Evolutionary conservation across 2,797 vertebrate species (phyloP).

Genomic region (Lerista edwardsae): DNA sequence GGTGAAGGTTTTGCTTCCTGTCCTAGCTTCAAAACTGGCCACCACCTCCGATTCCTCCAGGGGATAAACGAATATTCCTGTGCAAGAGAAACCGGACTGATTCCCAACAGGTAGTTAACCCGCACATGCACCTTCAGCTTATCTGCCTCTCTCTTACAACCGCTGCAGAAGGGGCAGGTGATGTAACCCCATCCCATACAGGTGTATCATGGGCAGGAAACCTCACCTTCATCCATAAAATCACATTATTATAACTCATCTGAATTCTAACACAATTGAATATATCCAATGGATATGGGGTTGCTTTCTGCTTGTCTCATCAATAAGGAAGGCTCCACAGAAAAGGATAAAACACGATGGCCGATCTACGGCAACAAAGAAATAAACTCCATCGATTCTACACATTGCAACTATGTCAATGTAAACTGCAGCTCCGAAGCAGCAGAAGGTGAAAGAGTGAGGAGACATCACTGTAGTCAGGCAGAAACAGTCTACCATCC

Average conservation of each 20-base stretch:
- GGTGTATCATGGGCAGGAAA: not conserved
- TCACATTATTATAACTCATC: not conserved
- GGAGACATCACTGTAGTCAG: not conserved
- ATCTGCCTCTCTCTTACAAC: not conserved
- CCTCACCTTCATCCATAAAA: not conserved
- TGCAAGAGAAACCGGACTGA: not conserved
- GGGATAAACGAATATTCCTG: conserved; percentile 95
- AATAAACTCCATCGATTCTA: not conserved
- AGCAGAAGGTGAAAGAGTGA: not conserved
- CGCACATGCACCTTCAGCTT: not conserved
- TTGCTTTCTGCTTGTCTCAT: not conserved
- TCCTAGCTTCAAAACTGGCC: conserved; percentile 86
- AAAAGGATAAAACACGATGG: not conserved
- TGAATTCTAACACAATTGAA: not conserved
- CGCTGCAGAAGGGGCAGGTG: not conserved
- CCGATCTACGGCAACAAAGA: not conserved
- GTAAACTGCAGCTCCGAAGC: not conserved
- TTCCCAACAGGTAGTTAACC: not conserved
- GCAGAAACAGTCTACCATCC: not conserved
- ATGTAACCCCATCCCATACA: not conserved
- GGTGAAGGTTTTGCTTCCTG: conserved; percentile 83
- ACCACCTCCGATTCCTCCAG: conserved; percentile 93
- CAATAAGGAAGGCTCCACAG: too few relatives aligned
- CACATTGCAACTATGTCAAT: not conserved
- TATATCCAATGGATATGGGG: too few relatives aligned